phyloP scores from a whole-genome alignment of 64 coral and sea anemone species.

The Acropora yongei region DNA sequence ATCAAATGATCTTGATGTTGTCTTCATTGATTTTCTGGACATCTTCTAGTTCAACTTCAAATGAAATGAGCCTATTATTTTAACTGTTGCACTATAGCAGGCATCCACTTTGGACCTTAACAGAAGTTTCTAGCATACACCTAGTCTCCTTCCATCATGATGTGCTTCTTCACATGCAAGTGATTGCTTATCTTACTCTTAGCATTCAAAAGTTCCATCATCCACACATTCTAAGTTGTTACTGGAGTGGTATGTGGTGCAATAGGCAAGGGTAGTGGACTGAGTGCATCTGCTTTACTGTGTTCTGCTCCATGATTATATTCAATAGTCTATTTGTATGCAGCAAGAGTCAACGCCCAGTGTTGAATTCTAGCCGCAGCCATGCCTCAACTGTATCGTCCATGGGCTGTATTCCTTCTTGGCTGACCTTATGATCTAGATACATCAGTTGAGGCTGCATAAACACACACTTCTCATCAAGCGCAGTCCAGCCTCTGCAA shows the following conservation, averaged over 20 bases:
- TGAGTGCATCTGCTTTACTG: conserved; percentile 26
- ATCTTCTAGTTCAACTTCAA: too few species aligned
- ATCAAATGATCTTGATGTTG: too few species aligned
- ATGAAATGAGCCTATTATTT: too few species aligned
- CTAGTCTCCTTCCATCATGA: too few species aligned
- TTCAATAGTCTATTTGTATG: conserved; percentile 1
- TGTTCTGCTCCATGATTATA: not conserved
- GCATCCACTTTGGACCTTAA: too few species aligned
- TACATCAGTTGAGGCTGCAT: not conserved
- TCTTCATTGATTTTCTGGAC: too few species aligned
- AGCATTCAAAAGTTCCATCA: not conserved
- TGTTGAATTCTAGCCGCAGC: conserved; percentile 23
- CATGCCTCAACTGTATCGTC: not conserved
- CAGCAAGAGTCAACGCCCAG: conserved; percentile 12
- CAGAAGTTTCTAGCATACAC: too few species aligned
- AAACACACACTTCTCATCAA: conserved; percentile 14
- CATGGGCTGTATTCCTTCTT: too few species aligned
- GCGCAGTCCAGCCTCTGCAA: not conserved
- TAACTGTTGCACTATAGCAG: too few species aligned
- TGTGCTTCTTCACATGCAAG: too few species aligned
- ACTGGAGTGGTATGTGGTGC: not conserved
- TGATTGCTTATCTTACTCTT: not conserved
- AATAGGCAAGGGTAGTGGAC: not conserved
- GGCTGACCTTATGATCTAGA: too few species aligned
- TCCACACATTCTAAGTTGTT: not conserved